These are phyloP conservation scores for Xanthia togata DNA, from an alignment of 2,888 invertebrate genomes.

Conservation along the genomic window DNA sequence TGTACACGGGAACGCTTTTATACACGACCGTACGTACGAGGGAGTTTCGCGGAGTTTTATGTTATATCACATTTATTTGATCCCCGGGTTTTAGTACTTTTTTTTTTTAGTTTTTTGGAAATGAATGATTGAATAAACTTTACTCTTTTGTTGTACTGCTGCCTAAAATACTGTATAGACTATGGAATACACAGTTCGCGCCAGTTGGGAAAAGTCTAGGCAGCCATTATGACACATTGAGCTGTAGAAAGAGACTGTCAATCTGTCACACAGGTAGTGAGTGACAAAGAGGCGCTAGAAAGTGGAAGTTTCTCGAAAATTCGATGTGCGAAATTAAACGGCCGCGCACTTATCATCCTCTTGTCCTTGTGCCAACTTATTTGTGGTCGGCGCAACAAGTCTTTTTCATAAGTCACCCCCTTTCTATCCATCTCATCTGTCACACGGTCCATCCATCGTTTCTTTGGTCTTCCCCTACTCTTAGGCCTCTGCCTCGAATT, in stretches of 20 bases:
- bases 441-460: not conserved
- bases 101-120: constrained; percentile 23
- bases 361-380: no score
- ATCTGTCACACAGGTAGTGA: not conserved
- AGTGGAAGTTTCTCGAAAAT: not conserved
- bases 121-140: not conserved
- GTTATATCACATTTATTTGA: constrained; percentile 31
- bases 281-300: not conserved
- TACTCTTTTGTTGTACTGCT: not conserved
- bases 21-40: constrained; percentile 50
- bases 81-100: constrained; percentile 16
- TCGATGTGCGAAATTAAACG: not conserved
- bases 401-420: no score
- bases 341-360: not conserved
- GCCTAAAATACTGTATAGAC: not conserved
- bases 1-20: constrained; percentile 63
- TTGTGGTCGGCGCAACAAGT: no score
- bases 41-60: constrained; percentile 32
- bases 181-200: not conserved
- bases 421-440: no score
- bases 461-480: not conserved
- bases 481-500: no score
- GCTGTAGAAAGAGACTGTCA: not conserved
- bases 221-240: not conserved
- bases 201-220: not conserved